Conservation (phyloP, 2,888 invertebrate species). For the Ophion costatus region DNA sequence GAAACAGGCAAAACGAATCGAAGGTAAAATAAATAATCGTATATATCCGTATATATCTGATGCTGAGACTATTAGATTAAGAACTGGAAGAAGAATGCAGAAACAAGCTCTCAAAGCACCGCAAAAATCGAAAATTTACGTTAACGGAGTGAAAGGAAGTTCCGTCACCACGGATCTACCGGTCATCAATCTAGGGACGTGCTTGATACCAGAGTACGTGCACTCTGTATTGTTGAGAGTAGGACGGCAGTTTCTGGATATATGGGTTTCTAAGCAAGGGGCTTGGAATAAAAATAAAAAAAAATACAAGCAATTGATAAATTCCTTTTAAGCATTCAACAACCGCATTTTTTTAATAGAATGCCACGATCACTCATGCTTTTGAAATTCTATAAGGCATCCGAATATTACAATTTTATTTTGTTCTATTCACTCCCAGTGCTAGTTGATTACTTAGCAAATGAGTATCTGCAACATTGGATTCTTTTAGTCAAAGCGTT, state of each 20-base stretch:
- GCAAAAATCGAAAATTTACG: constrained; percentile 18
- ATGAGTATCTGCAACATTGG: constrained; percentile 69
- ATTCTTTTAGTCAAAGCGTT: constrained; percentile 65
- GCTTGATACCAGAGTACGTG: constrained; percentile 65
- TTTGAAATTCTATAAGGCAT: constrained; percentile 65
- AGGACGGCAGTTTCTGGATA: constrained; percentile 46
- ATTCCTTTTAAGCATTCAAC: constrained; percentile 56
- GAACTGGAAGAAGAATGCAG: constrained; percentile 57
- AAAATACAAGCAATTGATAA: constrained; percentile 52
- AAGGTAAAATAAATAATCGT: constrained; percentile 25
- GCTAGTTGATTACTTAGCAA: constrained; percentile 59
- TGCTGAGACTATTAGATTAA: constrained; percentile 22
- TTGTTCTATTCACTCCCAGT: constrained; percentile 54
- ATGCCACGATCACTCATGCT: constrained; percentile 46
- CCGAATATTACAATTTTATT: constrained; percentile 40
- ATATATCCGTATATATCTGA: constrained; percentile 33
- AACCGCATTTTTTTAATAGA: constrained; percentile 59
- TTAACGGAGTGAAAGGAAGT: constrained; percentile 53
- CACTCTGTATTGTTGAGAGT: constrained; percentile 66
- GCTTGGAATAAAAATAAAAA: constrained; percentile 67
- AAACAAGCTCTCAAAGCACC: constrained; percentile 48
- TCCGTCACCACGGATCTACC: constrained; percentile 54
- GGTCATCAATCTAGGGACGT: constrained; percentile 47
- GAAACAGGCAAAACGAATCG: constrained; percentile 30
- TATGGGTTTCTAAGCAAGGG: constrained; percentile 51